Evolutionary conservation across 2,888 invertebrate genomes (phyloP).

Genomic region (Dolichomitus sp.): DNA sequence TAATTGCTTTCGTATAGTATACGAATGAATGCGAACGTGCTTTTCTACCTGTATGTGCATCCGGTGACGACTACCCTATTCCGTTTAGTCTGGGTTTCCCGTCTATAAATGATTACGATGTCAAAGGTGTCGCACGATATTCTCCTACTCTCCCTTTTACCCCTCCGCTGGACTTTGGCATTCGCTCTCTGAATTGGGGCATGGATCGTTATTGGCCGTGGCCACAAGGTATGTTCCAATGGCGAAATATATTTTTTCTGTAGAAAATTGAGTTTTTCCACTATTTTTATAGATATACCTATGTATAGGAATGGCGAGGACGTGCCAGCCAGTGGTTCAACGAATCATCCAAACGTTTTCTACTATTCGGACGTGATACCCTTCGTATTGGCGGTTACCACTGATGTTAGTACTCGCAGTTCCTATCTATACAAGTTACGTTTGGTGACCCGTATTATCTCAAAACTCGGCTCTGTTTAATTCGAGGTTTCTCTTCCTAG

Average conservation of each 20-base stretch:
- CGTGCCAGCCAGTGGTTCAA: constrained; percentile 32
- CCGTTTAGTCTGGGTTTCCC: constrained; percentile 6
- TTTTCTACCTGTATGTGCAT: constrained; percentile 17
- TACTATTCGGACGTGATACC: constrained; percentile 15
- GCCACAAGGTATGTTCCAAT: constrained; percentile 22
- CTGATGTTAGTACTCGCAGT: background rate
- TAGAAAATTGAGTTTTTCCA: background rate
- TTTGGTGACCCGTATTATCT: background rate
- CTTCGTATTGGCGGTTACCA: constrained; percentile 23
- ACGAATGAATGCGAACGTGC: constrained; percentile 56
- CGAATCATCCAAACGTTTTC: constrained; percentile 34
- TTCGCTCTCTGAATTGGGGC: constrained; percentile 43
- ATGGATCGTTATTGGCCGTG: constrained; percentile 51
- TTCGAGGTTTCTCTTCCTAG: background rate
- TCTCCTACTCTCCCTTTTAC: constrained; percentile 10
- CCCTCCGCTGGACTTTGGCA: constrained; percentile 7
- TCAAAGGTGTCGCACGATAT: constrained; percentile 55
- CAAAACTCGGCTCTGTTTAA: constrained; percentile 2
- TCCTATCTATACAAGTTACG: constrained; percentile 12
- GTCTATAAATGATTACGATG: constrained; percentile 51
- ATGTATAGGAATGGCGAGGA: constrained; percentile 23
- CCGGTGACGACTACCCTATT: constrained; percentile 21
- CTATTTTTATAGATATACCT: constrained; percentile 10
- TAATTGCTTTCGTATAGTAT: constrained; percentile 76
- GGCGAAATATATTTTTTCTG: constrained; percentile 20